Base-by-base conservation (phyloP, 1,140 invertebrate species). In the Drosophila ogumai region DNA sequence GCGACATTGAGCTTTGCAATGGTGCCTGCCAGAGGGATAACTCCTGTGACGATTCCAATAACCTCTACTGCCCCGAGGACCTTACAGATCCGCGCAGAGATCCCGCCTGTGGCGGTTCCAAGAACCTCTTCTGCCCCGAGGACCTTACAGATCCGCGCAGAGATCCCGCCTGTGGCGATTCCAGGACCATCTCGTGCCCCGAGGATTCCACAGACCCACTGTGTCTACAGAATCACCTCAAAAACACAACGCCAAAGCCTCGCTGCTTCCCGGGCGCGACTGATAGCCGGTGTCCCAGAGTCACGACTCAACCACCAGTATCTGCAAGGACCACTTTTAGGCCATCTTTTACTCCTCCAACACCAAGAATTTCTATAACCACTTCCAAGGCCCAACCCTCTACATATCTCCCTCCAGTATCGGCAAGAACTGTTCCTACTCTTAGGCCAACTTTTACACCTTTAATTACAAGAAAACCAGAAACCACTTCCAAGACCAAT, bases 1-100 rank as follows among this genome's bases (percentile, higher is more conserved):
- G 96, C 90, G 96, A 96, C 79, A 95, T 96, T 61, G 95, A 96
- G 93, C 94, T 93, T 6, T 93, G 93, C 54, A 82, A 80, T 43
- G 93, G 92, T 8, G 59, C 86, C 52, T 93, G 93, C 64, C 79
- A 88, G 38, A 72, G 75, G 25, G 75, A 79, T 19, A 79, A 90
- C 25, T 50, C 41, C 3, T 82, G 81, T 44, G 81, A 74, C 13
- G 52, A 74, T 28, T 32, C 47, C 28, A 22, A 38, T n/a, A 3
- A 31, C 12, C 43, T 50, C 4, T n/a, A n/a, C 1, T 49, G 46
- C 25, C 46, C 46, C 15, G 46, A 49, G 7, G 46, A 49, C 15
- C 25, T 25, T 15, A 28, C 25, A 28, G 46, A 49, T 2, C 46
- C 46, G 8, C 46, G 46, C 3, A 28, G 46, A 7, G 3, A 49